Percentiles rank a stretch among this genome's conserved stretches.
Evolutionary conservation across 2,888 invertebrate species (phyloP).

Genomic region (Sinopyrophorus schimmeli): DNA sequence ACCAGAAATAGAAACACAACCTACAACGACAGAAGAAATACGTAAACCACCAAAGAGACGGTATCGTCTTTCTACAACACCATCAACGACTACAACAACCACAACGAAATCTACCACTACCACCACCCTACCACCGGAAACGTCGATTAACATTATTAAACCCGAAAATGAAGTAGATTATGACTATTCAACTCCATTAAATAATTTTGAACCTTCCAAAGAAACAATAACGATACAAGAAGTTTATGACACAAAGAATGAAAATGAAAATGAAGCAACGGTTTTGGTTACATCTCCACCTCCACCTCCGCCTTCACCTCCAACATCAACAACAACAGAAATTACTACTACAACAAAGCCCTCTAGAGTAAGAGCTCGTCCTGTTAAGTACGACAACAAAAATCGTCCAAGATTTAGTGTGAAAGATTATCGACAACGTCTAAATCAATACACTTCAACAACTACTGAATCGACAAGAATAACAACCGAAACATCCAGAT

Average conservation of each 20-base stretch:
- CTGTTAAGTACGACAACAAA: slow-evolving; percentile 59
- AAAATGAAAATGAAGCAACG: slow-evolving; percentile 24
- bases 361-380: slow-evolving; percentile 52
- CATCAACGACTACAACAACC: background rate
- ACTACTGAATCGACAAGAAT: slow-evolving; percentile 13
- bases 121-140: slow-evolving; percentile 31
- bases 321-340: slow-evolving; percentile 34
- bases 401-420: slow-evolving; percentile 75
- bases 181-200: slow-evolving; percentile 14
- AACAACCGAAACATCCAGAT: slow-evolving; percentile 44
- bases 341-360: slow-evolving; percentile 41
- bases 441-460: slow-evolving; percentile 60
- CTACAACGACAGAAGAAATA: slow-evolving; percentile 13
- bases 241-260: slow-evolving; percentile 25
- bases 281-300: slow-evolving; percentile 24
- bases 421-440: slow-evolving; percentile 72
- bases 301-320: slow-evolving; percentile 8
- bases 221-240: slow-evolving; percentile 35
- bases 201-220: slow-evolving; percentile 22
- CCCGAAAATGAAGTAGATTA: slow-evolving; percentile 51
- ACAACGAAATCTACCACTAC: slow-evolving; percentile 2
- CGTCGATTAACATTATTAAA: slow-evolving; percentile 34
- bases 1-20: slow-evolving; percentile 12
- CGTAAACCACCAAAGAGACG: slow-evolving; percentile 17
- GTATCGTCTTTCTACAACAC: slow-evolving; percentile 10